Base-by-base conservation (phyloP, 35 echinoderm and acorn worm species). In the Acanthaster planci region DNA sequence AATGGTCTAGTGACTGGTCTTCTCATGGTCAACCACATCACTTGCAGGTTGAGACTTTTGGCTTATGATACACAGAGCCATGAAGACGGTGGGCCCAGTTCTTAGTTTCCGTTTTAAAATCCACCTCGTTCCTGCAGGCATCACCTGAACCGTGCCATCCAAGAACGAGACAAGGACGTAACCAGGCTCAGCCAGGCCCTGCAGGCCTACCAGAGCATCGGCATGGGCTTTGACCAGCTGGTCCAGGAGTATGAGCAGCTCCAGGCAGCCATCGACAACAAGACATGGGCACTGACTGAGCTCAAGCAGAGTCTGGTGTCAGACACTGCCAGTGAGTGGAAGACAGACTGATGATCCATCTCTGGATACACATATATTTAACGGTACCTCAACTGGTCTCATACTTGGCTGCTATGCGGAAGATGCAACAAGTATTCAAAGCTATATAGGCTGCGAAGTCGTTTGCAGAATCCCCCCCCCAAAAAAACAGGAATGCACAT, bases 271-370 rank as follows among this genome's bases (percentile, higher is more conserved):
- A 79, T 97, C 19, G 86, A 92, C 35, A 97, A 87, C 75, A 92
- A 97, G 86, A 85, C 55, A 37, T 97, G 95, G 95, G 95, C 95
- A 2, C 77, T 97, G 77, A 86, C 64, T 32, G 92, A 97, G 77
- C 89, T 97, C 8, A 93, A 93, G 75, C 88, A 93, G 77, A 88
- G 80, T 42, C 78, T 91, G 77, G 85, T 55, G 36, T 80, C 86
- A 68, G 89, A 96, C 42, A 36, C 79, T 32, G 35, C 80, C 26
- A 60, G 72, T 17, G 86, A 93, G 40, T 81, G 81, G 72, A 92
- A 82, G 29, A 82, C 78, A 14, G 26, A 50, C 77, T 80, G 23
- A 47, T 26, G 23, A 72, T 3, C 3, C 64, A 72, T 30, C 16
- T 30, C 16, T 30, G 35, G 23, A 4, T 17, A 72, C 64, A 16